Evolutionary conservation across 2,113 vertebrate genomes (phyloP).

Genomic region (Mobula hypostoma): DNA sequence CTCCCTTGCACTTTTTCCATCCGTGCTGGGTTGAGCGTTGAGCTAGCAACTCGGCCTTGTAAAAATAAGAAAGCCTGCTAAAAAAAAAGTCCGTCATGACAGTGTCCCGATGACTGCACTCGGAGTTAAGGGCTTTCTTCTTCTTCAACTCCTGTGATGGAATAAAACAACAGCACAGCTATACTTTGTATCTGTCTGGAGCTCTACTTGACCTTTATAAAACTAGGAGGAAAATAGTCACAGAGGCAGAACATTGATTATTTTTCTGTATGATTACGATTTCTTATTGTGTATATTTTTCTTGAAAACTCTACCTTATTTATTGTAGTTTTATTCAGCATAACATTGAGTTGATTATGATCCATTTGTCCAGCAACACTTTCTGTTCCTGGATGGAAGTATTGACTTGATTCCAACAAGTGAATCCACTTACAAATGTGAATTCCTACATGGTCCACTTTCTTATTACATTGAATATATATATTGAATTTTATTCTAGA

Average conservation of each 20-base stretch:
- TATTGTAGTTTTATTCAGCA: background rate
- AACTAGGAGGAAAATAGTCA: background rate
- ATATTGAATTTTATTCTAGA: background rate
- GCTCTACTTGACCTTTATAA: background rate
- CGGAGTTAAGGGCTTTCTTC: no score
- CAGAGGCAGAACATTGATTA: no score
- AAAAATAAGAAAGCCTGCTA: no score
- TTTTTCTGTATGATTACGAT: background rate
- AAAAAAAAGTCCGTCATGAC: no score
- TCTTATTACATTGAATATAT: background rate
- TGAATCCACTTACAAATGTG: background rate
- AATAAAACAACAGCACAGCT: background rate
- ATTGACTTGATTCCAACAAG: background rate
- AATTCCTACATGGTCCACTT: background rate
- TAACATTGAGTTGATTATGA: background rate
- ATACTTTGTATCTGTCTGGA: background rate
- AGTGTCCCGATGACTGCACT: no score
- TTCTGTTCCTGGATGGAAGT: background rate
- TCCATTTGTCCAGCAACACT: background rate
- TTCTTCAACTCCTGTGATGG: no score
- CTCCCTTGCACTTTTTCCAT: no score
- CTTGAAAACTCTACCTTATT: background rate
- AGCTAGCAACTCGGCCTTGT: no score
- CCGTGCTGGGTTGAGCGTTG: no score
- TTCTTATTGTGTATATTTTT: background rate